phyloP scores from a whole-genome alignment of 2,888 invertebrate species.

The Euspilapteryx auroguttella region DNA sequence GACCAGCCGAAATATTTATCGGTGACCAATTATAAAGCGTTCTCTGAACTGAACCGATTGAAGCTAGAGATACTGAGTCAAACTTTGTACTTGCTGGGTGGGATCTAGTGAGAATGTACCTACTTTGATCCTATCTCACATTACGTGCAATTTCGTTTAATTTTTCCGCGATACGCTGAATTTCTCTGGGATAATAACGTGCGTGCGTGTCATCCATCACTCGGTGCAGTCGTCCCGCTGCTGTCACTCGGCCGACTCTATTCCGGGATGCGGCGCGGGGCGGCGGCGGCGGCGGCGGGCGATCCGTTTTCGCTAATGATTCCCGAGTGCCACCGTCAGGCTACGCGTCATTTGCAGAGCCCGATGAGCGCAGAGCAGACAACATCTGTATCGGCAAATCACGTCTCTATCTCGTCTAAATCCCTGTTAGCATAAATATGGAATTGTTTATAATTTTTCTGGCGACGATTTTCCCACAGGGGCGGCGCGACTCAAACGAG shows the following conservation, averaged over 20 bases:
- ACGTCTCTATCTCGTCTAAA: constrained; percentile 13
- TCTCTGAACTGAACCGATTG: too few relatives aligned
- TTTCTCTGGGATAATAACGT: constrained; percentile 1
- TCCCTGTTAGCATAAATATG: neutral
- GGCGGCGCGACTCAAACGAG: constrained; percentile 53
- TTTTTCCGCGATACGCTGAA: neutral
- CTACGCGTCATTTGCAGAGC: constrained; percentile 20
- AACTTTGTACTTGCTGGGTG: too few relatives aligned
- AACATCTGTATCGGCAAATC: constrained; percentile 26
- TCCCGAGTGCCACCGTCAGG: constrained; percentile 21
- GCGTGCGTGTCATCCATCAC: constrained; percentile 38
- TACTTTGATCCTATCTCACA: too few relatives aligned
- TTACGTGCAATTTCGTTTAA: neutral
- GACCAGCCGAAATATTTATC: too few relatives aligned
- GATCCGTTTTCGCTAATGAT: constrained; percentile 56
- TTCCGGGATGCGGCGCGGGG: constrained; percentile 26
- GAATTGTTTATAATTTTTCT: constrained; percentile 25
- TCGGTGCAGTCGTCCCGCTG: constrained; percentile 51
- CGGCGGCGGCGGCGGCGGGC: too few relatives aligned
- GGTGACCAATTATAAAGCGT: too few relatives aligned
- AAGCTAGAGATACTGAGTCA: too few relatives aligned
- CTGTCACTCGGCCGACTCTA: constrained; percentile 30
- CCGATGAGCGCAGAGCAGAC: too few relatives aligned
- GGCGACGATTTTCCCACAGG: constrained; percentile 61
- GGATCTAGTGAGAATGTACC: too few relatives aligned